phyloP scores from a whole-genome alignment of 2,888 invertebrate genomes.

The Spilosoma lubricipeda region DNA sequence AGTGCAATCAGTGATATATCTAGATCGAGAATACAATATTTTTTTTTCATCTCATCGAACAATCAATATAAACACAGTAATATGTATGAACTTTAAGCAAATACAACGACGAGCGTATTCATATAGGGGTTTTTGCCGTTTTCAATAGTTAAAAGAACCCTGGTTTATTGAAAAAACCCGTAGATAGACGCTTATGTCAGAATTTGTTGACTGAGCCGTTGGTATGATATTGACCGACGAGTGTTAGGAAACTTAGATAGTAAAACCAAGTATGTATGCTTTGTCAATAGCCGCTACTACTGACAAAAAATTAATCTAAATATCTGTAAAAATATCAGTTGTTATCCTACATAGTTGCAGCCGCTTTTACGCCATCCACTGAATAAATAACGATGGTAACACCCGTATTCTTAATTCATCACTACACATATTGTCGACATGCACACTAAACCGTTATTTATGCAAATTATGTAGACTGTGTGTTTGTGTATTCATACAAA shows the following conservation, averaged over 20 bases:
- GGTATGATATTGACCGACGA: slow-evolving; percentile 1
- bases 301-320: not conserved
- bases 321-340: no score
- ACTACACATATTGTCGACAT: no score
- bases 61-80: no score
- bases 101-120: slow-evolving; percentile 3
- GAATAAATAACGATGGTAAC: no score
- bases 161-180: not conserved
- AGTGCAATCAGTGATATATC: no score
- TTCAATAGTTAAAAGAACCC: slow-evolving; percentile 3
- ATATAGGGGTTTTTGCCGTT: not conserved
- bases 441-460: not conserved
- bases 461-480: not conserved
- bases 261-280: not conserved
- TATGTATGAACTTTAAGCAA: not conserved
- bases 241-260: not conserved
- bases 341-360: no score
- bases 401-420: no score
- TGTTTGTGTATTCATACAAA: not conserved
- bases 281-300: not conserved
- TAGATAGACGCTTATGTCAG: not conserved
- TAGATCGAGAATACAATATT: no score
- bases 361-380: no score
- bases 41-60: no score
- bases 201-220: slow-evolving; percentile 10